Base-by-base conservation (phyloP, 2,797 vertebrate species). In the Lepilemur ruficaudatus region DNA sequence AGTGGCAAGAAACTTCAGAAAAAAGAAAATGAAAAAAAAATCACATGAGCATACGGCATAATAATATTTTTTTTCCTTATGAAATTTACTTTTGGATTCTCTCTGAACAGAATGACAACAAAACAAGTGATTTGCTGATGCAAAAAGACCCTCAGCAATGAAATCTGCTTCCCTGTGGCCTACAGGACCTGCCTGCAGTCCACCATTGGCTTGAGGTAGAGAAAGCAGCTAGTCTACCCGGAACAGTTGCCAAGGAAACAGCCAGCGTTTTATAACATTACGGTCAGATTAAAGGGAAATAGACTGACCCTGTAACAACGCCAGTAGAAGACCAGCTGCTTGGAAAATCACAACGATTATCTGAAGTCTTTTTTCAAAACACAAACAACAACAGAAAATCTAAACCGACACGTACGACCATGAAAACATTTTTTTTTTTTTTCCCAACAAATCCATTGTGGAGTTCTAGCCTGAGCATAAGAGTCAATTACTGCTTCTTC, bases 211-310 rank as follows among this genome's bases (percentile, higher is more conserved):
- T 61, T 11, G n/a, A 96, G 57, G 73, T 50, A 95, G 84, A 96
- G 89, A 96, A 67, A 69, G 30, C 35, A 48, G 95, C 22, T 32
- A 94, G 67, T 70, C 50, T 82, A 52, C 59, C 35, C 69, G 82
- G 63, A 93, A 72, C 23, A 95, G 96, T 93, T 96, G 91, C 93
- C 94, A 96, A 94, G 93, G 96, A 90, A 97, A 97, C 94, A 96
- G 90, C 46, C 92, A 96, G 89, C 23, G 0, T 85, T 97, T 96
- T 94, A 97, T 95, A 94, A 96, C 95, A 97, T 97, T 96, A 94
- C 69, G 94, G 87, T 85, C 22, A 0, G 91, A 95, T 89, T 72
- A 95, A 65, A 61, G 78, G 85, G 87, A 97, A 95, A 95, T 5
- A 78, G 92, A 92, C 69, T 72, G 91, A 96, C 97, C 91, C 94